Base-by-base conservation (phyloP, 2,888 invertebrate species). In the Campoplex nolae region DNA sequence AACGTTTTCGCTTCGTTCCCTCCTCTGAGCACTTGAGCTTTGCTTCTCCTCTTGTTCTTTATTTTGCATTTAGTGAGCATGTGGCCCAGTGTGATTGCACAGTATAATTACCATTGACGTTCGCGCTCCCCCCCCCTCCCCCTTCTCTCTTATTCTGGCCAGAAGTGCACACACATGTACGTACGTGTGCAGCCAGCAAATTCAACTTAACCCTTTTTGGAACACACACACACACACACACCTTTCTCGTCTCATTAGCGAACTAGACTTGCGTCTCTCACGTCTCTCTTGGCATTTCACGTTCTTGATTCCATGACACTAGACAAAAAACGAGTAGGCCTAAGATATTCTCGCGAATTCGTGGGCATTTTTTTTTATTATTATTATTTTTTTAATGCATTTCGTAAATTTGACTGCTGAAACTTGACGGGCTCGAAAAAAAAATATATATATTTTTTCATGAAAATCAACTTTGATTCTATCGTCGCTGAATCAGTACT, bases 201-300 rank as follows among this genome's bases (percentile, higher is more conserved):
- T 86, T 76, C 76, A 35, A 65, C 80, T 32, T 83, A 35, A 45
- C 71, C 74, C 74, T 58, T 70, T 45, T 67, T 58, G 56, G 68
- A 75, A 78, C 35, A 35, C 32, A 71, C 56, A 54, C 35, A 35
- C 32, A 71, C 56, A 54, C 76, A 76, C 48, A 70, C 76, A 76
- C 48, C 70, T 80, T 75, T 84, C 86, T 77, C 77, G 84, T 86
- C 81, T 86, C 86, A 84, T 84, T 86, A 86, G 81, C 80, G 79
- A 84, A 58, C 56, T 35, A 73, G 76, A 74, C n/a, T 75, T 56
- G n/a, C 75, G 51, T 56, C 32, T 68, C 71, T 54, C 80, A 16
- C 75, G 51, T 56, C 32, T 68, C 71, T 54, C 80, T 86, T 83
- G 73, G 76, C 67, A 48, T 80, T 86, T 62, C 67, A 18, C 28